Evolutionary conservation across 2,888 invertebrate species (phyloP).

Genomic region (Caenorhabditis afra): DNA sequence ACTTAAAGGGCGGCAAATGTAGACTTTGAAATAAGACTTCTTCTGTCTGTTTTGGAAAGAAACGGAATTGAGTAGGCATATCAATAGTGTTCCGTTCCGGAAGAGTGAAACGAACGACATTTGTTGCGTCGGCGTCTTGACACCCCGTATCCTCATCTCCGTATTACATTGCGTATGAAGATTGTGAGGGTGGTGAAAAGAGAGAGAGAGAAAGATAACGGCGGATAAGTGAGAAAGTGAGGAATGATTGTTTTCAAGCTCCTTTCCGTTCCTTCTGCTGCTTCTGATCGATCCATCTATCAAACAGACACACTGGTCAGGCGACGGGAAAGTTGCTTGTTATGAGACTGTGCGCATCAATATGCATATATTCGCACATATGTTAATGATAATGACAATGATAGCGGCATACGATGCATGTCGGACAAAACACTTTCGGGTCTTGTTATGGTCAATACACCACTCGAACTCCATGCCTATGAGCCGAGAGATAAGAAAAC

Average conservation of each 20-base stretch:
- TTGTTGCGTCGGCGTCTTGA: slow-evolving; percentile 53
- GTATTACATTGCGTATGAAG: slow-evolving; percentile 35
- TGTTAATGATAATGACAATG: slow-evolving; percentile 30
- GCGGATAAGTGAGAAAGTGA: slow-evolving; percentile 40
- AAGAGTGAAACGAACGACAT: slow-evolving; percentile 47
- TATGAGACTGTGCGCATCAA: not conserved
- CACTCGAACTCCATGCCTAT: no score
- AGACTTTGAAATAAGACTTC: slow-evolving; percentile 32
- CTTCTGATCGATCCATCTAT: no score
- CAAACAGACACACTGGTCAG: not conserved
- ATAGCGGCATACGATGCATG: slow-evolving; percentile 38
- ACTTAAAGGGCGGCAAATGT: slow-evolving; percentile 15
- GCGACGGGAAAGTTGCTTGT: not conserved
- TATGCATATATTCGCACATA: slow-evolving; percentile 23
- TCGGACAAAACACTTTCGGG: not conserved
- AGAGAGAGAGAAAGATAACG: slow-evolving; percentile 11
- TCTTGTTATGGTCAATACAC: no score
- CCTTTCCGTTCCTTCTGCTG: not conserved
- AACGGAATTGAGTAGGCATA: not conserved
- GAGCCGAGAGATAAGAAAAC: no score
- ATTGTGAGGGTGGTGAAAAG: slow-evolving; percentile 30
- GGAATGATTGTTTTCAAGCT: slow-evolving; percentile 42
- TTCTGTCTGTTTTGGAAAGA: not conserved
- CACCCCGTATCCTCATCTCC: slow-evolving; percentile 35
- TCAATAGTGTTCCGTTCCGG: slow-evolving; percentile 27